Base-by-base conservation (phyloP, 1,140 invertebrate species). In the Neodiprion virginianus region DNA sequence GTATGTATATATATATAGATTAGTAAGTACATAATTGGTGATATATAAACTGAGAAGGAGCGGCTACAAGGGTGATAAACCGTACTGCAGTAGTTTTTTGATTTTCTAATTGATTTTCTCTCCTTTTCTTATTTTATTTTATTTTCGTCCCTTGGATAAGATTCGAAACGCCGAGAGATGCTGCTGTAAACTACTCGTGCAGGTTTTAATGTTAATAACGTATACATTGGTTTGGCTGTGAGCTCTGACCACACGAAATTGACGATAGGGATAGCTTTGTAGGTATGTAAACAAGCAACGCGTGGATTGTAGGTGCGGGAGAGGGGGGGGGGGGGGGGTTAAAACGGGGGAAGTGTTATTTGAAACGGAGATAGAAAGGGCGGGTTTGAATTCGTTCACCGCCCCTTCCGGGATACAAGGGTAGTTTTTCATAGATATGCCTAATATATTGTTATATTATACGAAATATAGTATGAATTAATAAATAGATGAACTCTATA, bases 361-460 rank as follows among this genome's bases (percentile, higher is more conserved):
- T 40, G 5, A 69, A 69, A 69, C 67, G 14, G 21, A 69, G 11
- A 21, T 69, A 21, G 21, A 12, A 47, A 11, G 67, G 67, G 21
- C 21, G 7, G 21, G 67, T 17, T 21, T 7, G 21, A 69, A 14
- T 69, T 69, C 11, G 12, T 69, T 21, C 75, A 75, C 75, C 72
- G 75, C 76, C 81, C 81, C 82, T 81, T 83, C 85, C 86, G 86
- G 86, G 81, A 86, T 85, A 86, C 82, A 87, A 87, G 86, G 86
- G 86, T 88, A 87, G 86, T 83, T 71, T 84, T 87, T 86, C 81
- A 86, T 84, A 86, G 82, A 81, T 84, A 81, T 80, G 84, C 85
- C 86, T 86, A 86, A 86, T 83, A 81, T 81, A 84, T 80, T 81
- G 79, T 81, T 76, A 81, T 77, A 80, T 82, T 53, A 72, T 50